Conservation (phyloP, 1,140 invertebrate genomes). For the Parapsyche elsis region DNA sequence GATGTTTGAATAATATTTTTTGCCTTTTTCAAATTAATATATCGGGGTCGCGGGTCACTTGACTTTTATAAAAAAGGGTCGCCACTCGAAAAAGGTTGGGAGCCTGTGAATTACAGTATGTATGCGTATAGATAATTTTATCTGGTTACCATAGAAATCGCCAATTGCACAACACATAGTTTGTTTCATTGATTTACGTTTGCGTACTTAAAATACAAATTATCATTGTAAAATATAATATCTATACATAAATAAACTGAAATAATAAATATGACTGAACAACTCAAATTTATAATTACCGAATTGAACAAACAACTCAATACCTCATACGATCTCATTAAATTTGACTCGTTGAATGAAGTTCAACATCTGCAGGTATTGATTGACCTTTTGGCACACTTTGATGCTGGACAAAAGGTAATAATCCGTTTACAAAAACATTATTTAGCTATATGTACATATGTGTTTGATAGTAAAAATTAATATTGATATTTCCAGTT, state of each 20-base stretch:
- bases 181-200: not conserved
- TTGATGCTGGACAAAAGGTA: conserved; percentile 66
- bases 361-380: conserved; percentile 80
- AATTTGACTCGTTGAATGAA: conserved; percentile 83
- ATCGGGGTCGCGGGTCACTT: too few relatives aligned
- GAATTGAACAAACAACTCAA: conserved; percentile 81
- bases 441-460: conserved; percentile 33
- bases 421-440: conserved; percentile 4
- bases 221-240: too few relatives aligned
- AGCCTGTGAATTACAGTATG: too few relatives aligned
- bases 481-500: conserved; percentile 57
- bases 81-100: too few relatives aligned
- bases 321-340: conserved; percentile 85
- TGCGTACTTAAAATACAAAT: too few relatives aligned
- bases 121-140: too few relatives aligned
- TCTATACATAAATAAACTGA: not conserved
- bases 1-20: too few relatives aligned
- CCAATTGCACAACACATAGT: not conserved
- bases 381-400: conserved; percentile 64
- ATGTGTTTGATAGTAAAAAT: conserved; percentile 5
- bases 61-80: too few relatives aligned
- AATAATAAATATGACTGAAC: conserved; percentile 74
- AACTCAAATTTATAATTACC: conserved; percentile 82
- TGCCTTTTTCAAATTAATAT: too few relatives aligned
- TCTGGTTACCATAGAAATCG: conserved; percentile 1